phyloP scores from a whole-genome alignment of 2,797 vertebrate species.

The Melanotaenia boesemani region DNA sequence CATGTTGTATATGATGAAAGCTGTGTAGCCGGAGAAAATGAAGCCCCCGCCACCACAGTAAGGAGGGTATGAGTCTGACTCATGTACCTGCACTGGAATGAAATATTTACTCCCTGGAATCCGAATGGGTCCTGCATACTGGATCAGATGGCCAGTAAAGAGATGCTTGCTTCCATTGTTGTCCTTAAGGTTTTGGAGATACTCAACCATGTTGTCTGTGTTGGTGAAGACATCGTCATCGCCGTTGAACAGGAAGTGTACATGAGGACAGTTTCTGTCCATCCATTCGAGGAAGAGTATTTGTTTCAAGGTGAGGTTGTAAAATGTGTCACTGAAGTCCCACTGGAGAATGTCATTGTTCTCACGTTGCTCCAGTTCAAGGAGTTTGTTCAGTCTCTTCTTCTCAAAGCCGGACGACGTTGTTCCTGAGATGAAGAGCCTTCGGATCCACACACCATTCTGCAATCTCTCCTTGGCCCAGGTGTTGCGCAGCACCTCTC shows the following conservation, averaged over 20 bases:
- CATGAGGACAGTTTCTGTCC: conserved; percentile 68
- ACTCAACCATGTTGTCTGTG: conserved; percentile 83
- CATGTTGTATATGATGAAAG: conserved; percentile 10
- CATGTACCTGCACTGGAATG: conserved; percentile 20
- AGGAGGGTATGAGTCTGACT: conserved; percentile 2
- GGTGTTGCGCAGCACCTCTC: conserved; percentile 84
- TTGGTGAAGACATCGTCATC: conserved; percentile 87
- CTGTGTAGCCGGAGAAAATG: conserved; percentile 29
- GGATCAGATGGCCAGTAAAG: conserved; percentile 20
- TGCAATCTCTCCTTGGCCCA: conserved; percentile 83
- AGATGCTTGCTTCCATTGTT: conserved; percentile 12
- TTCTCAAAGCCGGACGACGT: not conserved
- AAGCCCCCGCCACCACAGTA: conserved; percentile 22
- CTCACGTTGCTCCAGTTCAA: conserved; percentile 10
- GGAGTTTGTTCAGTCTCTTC: conserved; percentile 16
- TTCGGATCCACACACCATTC: conserved; percentile 20
- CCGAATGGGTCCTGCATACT: conserved; percentile 4
- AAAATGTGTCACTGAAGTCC: too few relatives aligned
- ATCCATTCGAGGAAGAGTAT: conserved; percentile 87
- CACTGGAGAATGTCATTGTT: conserved; percentile 86
- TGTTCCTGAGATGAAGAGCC: conserved; percentile 26
- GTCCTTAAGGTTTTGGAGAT: conserved; percentile 33
- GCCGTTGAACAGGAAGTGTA: conserved; percentile 83
- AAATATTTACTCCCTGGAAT: conserved; percentile 1
- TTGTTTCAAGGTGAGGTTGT: conserved; percentile 90